Conservation (phyloP, 2,888 invertebrate genomes). For the Venusia cambrica region DNA sequence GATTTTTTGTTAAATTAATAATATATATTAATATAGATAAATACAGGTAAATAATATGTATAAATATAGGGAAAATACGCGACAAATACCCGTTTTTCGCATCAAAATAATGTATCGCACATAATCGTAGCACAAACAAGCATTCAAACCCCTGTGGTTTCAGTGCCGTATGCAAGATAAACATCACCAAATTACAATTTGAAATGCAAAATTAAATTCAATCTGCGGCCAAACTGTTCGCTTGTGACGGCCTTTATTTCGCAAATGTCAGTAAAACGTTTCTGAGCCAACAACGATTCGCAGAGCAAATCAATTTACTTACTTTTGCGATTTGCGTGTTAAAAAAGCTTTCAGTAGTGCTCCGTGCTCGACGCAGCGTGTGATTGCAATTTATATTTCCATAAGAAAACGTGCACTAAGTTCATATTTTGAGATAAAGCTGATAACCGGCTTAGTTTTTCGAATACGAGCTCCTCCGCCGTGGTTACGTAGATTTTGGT, state of each 20-base stretch:
- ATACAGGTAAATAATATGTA: no score
- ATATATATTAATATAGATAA: no score
- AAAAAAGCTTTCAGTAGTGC: conserved; percentile 27
- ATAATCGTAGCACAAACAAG: conserved; percentile 4
- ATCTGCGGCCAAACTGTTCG: conserved; percentile 30
- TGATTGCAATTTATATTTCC: conserved; percentile 37
- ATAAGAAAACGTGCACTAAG: conserved; percentile 20
- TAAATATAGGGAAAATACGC: no score
- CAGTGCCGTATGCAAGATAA: conserved; percentile 4
- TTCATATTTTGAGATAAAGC: not conserved
- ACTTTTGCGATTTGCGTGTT: conserved; percentile 30
- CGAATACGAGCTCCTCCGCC: no score
- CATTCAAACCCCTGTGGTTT: conserved; percentile 1
- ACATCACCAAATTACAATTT: conserved; percentile 20
- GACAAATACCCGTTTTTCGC: no score
- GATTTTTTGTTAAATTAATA: no score
- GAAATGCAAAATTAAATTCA: conserved; percentile 33
- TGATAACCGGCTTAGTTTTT: not conserved
- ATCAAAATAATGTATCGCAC: no score
- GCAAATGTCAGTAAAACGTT: conserved; percentile 45
- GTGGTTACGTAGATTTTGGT: no score
- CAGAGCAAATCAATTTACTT: conserved; percentile 52
- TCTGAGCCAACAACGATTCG: conserved; percentile 36
- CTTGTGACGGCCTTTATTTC: conserved; percentile 40
- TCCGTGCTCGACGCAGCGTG: conserved; percentile 23